A percentile compares a stretch with the other conserved stretches of the same genome.
Conservation (phyloP, 2,113 vertebrate species). For the Sorex araneus region DNA sequence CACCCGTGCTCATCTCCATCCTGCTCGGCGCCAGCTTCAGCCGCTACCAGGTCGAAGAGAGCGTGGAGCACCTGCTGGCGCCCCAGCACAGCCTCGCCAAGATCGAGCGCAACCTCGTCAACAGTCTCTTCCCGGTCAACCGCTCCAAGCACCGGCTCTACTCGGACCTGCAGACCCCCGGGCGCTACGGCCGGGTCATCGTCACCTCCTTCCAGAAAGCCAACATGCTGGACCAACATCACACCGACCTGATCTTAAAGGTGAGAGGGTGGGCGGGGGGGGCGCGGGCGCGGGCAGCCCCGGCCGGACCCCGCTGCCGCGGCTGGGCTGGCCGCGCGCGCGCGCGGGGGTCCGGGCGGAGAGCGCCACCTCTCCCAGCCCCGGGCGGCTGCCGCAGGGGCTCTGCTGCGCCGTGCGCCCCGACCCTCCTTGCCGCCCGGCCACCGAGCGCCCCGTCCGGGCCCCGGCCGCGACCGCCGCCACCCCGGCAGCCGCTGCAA, state of each 20-base stretch:
- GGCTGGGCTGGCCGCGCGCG: conserved; percentile 39
- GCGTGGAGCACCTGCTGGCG: conserved; percentile 96
- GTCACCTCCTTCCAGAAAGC: conserved; percentile 94
- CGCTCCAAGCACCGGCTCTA: conserved; percentile 98
- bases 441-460: conserved; percentile 48
- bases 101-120: conserved; percentile 98
- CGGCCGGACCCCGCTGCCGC: background rate
- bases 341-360: conserved; percentile 69
- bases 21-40: conserved; percentile 98
- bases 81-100: conserved; percentile 98
- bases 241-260: conserved; percentile 95
- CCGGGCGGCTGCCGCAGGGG: conserved; percentile 64
- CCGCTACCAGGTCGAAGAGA: conserved; percentile 96
- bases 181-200: conserved; percentile 96
- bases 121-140: conserved; percentile 98
- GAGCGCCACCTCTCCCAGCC: conserved; percentile 62
- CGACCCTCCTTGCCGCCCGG: conserved; percentile 30
- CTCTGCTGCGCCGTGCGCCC: conserved; percentile 54
- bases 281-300: conserved; percentile 55
- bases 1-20: conserved; percentile 96
- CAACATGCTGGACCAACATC: conserved; percentile 96
- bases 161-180: conserved; percentile 97
- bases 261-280: conserved; percentile 87
- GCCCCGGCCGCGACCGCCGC: conserved; percentile 43
- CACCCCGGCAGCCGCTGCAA: conserved; percentile 80